Percentiles rank a stretch among this genome's conserved stretches.
Evolutionary conservation across 1,140 invertebrate species (phyloP).

Genomic region (Cryptotermes secundus): DNA sequence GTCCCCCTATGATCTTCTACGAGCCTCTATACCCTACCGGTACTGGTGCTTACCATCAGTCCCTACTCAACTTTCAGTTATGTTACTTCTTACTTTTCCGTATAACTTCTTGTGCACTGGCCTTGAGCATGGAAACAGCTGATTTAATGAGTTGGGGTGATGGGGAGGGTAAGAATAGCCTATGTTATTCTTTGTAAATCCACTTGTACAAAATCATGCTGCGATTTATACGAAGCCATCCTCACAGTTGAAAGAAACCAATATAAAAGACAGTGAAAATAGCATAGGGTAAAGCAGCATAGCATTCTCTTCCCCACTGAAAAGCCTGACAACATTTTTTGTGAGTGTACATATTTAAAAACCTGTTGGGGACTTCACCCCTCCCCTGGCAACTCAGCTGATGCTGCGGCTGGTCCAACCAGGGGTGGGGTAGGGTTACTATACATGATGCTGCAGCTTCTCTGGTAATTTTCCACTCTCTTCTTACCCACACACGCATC

Average conservation of each 20-base stretch:
- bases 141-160: not conserved
- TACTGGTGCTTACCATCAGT: too few relatives aligned
- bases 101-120: too few relatives aligned
- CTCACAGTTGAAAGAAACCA: not conserved
- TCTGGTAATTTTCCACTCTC: constrained; percentile 11
- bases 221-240: not conserved
- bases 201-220: constrained; percentile 11
- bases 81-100: too few relatives aligned
- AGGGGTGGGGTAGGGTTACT: constrained; percentile 2
- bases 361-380: not conserved
- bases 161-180: not conserved
- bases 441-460: not conserved
- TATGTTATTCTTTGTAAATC: constrained; percentile 9
- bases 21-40: too few relatives aligned
- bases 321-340: not conserved
- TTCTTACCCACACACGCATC: not conserved
- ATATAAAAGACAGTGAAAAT: too few relatives aligned
- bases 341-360: constrained; percentile 8
- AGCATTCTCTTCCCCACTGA: too few relatives aligned
- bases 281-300: not conserved
- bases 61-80: too few relatives aligned
- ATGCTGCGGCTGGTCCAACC: not conserved
- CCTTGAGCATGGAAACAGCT: not conserved
- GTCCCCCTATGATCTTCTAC: too few relatives aligned
- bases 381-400: not conserved